phyloP scores from a whole-genome alignment of 2,113 vertebrate genomes.

The Leptocoma aspasia region DNA sequence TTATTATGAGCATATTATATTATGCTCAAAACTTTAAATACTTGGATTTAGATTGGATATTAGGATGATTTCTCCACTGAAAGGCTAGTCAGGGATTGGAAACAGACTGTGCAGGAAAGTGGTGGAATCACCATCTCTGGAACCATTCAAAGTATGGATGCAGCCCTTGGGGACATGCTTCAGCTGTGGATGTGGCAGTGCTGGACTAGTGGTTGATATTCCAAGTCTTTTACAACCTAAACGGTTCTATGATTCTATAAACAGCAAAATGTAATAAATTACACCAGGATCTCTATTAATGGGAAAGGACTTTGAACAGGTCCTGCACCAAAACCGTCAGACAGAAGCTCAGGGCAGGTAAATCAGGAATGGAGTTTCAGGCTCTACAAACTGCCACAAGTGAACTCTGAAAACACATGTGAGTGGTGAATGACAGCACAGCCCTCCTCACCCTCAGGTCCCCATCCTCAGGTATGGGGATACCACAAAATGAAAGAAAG shows the following conservation, averaged over 20 bases:
- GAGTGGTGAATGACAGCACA: not conserved
- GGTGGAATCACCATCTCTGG: not conserved
- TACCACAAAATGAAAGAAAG: not conserved
- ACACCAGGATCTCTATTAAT: not conserved
- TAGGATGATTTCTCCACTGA: not conserved
- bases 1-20: no score
- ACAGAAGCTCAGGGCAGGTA: not conserved
- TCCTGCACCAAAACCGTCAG: not conserved
- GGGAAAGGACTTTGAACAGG: not conserved
- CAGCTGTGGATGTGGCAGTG: not conserved
- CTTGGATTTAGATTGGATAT: not conserved
- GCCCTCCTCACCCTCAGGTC: not conserved
- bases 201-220: not conserved
- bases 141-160: not conserved
- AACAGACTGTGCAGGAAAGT: not conserved
- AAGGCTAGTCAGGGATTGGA: not conserved
- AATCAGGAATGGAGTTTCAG: not conserved
- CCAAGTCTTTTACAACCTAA: not conserved
- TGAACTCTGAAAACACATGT: fast-evolving
- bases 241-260: not conserved
- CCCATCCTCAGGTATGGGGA: fast-evolving
- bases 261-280: not conserved
- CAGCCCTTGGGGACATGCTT: not conserved
- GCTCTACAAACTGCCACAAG: not conserved
- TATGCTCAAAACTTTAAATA: not conserved